These are phyloP conservation scores for Mola mola DNA, from an alignment of 2,113 vertebrate species.

Conservation along the genomic window DNA sequence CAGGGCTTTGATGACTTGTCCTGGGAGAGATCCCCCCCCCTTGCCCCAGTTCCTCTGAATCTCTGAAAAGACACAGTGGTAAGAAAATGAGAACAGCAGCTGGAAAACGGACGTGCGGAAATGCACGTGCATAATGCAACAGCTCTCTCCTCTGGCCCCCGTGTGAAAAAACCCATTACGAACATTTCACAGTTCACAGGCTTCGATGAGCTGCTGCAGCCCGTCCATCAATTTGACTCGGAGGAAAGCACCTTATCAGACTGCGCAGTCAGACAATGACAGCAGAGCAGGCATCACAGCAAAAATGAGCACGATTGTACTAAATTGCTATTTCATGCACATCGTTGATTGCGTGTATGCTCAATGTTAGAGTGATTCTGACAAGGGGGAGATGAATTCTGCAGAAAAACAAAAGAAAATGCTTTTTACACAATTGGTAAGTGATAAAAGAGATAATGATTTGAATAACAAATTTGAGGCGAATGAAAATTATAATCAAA, in stretches of 20 bases:
- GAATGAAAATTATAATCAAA: conserved; percentile 5
- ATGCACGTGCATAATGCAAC: conserved; percentile 47
- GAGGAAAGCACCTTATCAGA: conserved; percentile 44
- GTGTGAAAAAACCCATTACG: conserved; percentile 31
- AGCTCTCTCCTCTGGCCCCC: conserved; percentile 4
- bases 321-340: conserved; percentile 33
- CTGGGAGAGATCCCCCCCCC: conserved; percentile 64
- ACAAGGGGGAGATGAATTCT: conserved; percentile 2
- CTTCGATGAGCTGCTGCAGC: conserved; percentile 71
- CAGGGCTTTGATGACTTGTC: conserved; percentile 63
- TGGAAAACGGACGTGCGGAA: conserved; percentile 57
- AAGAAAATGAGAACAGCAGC: conserved; percentile 62
- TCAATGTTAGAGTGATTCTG: conserved; percentile 16
- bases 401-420: conserved; percentile 2
- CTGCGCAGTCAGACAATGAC: conserved; percentile 22
- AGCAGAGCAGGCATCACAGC: conserved; percentile 33
- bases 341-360: conserved; percentile 46
- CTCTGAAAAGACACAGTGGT: conserved; percentile 35
- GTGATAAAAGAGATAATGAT: background rate
- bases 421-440: background rate
- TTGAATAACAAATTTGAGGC: conserved; percentile 3
- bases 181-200: conserved; percentile 74
- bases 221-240: conserved; percentile 59
- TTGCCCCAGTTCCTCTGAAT: conserved; percentile 72
- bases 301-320: conserved; percentile 16